phyloP scores from a whole-genome alignment of 35 echinoderm and acorn worm genomes.

The Hemicentrotus pulcherrimus region DNA sequence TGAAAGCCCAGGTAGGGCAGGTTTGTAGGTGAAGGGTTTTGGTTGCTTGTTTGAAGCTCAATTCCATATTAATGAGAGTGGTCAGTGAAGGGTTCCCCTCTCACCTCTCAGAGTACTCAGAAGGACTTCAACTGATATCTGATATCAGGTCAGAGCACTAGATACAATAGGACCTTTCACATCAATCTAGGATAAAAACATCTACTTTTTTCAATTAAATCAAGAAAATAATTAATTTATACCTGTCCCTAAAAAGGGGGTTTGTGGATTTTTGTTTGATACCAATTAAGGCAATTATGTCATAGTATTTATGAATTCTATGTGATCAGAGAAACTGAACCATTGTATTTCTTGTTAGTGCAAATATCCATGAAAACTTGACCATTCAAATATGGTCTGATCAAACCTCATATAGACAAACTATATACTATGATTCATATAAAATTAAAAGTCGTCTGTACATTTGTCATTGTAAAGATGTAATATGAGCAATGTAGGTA shows the following conservation, averaged over 20 bases:
- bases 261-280: too few relatives aligned
- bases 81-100: neutral
- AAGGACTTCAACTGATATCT: neutral
- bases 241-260: too few relatives aligned
- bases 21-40: neutral
- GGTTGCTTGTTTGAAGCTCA: neutral
- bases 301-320: neutral
- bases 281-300: too few relatives aligned
- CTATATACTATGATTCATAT: too few relatives aligned
- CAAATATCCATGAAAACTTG: neutral
- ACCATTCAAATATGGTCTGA: too few relatives aligned
- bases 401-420: too few relatives aligned
- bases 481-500: neutral
- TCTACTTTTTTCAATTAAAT: too few relatives aligned
- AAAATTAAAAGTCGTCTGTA: too few relatives aligned
- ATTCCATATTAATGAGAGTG: conserved; percentile 19
- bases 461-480: neutral
- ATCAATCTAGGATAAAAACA: neutral
- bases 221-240: too few relatives aligned
- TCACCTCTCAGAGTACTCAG: neutral
- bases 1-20: too few relatives aligned
- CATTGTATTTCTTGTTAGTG: neutral
- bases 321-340: neutral
- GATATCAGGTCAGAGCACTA: neutral
- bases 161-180: neutral